A percentile compares a stretch with the other conserved stretches of the same genome.
phyloP scores from a whole-genome alignment of 2,113 vertebrate genomes.

The Furnarius figulus region DNA sequence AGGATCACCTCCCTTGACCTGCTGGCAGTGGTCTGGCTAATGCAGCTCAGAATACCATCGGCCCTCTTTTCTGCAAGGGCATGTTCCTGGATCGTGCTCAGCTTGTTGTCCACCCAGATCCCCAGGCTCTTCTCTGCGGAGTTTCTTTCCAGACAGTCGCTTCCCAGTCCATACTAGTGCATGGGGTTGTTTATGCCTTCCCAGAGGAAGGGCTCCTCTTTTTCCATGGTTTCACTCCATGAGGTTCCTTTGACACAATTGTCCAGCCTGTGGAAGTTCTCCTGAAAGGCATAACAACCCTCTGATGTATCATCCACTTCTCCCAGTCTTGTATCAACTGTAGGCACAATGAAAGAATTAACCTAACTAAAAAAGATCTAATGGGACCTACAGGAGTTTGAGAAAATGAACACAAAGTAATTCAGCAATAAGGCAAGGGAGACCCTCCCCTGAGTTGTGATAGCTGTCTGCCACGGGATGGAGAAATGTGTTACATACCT shows the following conservation, averaged over 20 bases:
- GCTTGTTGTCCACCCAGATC: background rate
- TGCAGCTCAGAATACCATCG: background rate
- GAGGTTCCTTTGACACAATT: background rate
- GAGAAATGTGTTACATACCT: background rate
- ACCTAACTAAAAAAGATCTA: background rate
- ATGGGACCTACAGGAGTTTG: background rate
- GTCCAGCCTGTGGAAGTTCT: background rate
- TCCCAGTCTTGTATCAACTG: background rate
- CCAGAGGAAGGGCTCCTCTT: background rate
- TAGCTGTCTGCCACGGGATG: background rate
- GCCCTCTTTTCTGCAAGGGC: background rate
- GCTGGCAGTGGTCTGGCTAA: background rate
- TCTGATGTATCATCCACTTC: background rate
- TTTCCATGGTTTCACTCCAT: background rate
- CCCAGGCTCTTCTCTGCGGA: background rate
- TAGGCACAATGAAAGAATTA: background rate
- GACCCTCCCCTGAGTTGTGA: background rate
- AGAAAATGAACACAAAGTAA: background rate
- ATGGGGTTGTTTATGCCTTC: background rate
- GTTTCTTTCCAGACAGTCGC: fast-evolving
- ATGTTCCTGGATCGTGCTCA: background rate
- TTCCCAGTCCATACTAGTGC: background rate
- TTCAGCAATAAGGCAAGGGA: background rate
- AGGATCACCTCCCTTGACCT: background rate
- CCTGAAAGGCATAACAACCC: background rate